Conservation (phyloP, 2,113 vertebrate species). For the Equus przewalskii region DNA sequence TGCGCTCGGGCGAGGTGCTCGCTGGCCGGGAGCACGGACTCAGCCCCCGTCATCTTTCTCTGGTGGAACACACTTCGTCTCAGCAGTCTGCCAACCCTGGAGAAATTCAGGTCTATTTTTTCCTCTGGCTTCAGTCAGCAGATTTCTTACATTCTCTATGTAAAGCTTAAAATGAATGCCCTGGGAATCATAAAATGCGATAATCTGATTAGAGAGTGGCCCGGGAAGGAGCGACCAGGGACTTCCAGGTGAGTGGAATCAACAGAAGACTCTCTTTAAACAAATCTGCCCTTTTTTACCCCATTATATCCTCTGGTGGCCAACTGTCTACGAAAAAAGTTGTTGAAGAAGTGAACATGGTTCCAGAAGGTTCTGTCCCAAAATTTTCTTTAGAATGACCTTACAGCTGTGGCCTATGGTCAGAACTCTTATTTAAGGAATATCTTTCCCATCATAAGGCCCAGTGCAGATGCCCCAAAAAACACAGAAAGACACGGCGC, state of each 20-base stretch:
- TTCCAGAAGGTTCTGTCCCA: not conserved
- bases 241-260: not conserved
- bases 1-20: constrained; percentile 96
- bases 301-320: constrained; percentile 97
- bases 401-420: not conserved
- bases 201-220: not conserved
- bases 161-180: not conserved
- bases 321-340: constrained; percentile 97
- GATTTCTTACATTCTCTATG: constrained; percentile 94
- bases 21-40: constrained; percentile 97
- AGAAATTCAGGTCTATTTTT: constrained; percentile 93
- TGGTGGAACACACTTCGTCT: constrained; percentile 97
- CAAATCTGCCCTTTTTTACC: constrained; percentile 92
- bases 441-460: not conserved
- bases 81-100: constrained; percentile 95
- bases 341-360: constrained; percentile 96
- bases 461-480: not conserved
- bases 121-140: constrained; percentile 96
- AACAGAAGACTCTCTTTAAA: not conserved
- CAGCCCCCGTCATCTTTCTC: constrained; percentile 98
- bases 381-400: not conserved
- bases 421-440: not conserved
- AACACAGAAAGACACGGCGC: not conserved
- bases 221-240: not conserved
- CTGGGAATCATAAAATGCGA: not conserved